Base-by-base conservation (phyloP, 2,113 vertebrate genomes). In the Marmota flaviventris region DNA sequence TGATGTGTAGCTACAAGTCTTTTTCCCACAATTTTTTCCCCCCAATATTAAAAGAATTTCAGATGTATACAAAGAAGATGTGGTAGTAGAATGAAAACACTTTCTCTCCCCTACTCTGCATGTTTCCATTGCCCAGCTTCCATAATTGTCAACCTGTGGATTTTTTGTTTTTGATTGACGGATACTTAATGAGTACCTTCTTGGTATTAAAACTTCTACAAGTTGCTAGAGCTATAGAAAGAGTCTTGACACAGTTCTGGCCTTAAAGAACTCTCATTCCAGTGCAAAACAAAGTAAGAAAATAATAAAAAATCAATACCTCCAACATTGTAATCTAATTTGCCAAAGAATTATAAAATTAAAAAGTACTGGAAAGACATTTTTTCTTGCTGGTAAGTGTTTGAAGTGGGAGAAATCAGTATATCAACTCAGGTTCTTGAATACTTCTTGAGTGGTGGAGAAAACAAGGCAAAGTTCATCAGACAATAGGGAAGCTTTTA, bases 261-360 rank as follows among this genome's bases (percentile, higher is more conserved):
- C 48, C 86, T 84, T 88, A 39, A 96, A 65, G 65, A 90, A 8
- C 29, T 94, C 11, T 72, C 72, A 83, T 73, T 90, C 8, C 65
- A 75, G 1, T 85, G 16, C 63, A 61, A 58, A 82, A 91, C 69
- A 95, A 82, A 97, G 39, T 88, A 86, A 89, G 32, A 82, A 93
- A 85, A 51, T 91, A 25, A 91, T 58, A 29, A 79, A 61, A 82
- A 76, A 91, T 81, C 81, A 93, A 29, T 94, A 85, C 2, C 89
- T 32, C 18, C 77, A 78, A 65, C 91, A 18, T 8, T 83, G 53
- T 91, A 22, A 82, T 89, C 48, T 85, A 34, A 63, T 93, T 96
- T 91, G 1, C 37, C 70, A 78, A 89, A 85, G 3, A 93, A 73
- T 77, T 93, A 39, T 34, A 32, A 45, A 34, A 42, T 91, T 96